These are phyloP conservation scores for Pseudomyrmex flavicornis DNA, from an alignment of 1,140 invertebrate species.

Conservation along the genomic window DNA sequence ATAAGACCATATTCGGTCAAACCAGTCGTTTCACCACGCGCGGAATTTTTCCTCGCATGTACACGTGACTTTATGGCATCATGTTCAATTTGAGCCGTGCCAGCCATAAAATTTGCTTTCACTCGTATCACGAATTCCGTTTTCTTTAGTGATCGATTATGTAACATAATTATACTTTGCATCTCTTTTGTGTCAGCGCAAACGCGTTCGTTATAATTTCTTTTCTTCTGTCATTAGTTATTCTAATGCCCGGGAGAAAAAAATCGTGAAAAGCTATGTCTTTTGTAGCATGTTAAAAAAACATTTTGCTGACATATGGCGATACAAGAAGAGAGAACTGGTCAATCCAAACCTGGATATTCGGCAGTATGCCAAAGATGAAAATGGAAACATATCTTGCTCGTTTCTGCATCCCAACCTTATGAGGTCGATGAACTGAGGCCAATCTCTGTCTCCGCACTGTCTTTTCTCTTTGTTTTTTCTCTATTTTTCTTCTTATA, in stretches of 20 bases:
- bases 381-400: slow-evolving; percentile 84
- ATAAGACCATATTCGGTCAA: slow-evolving; percentile 70
- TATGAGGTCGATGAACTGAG: slow-evolving; percentile 73
- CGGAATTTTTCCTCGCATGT: slow-evolving; percentile 56
- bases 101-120: slow-evolving; percentile 51
- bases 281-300: neutral
- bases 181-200: neutral
- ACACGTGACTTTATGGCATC: slow-evolving; percentile 49
- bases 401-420: slow-evolving; percentile 68
- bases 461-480: slow-evolving; percentile 22
- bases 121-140: slow-evolving; percentile 27
- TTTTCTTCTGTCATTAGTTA: neutral
- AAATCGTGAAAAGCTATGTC: neutral
- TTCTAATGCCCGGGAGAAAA: neutral
- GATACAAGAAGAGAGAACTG: slow-evolving; percentile 48
- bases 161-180: neutral
- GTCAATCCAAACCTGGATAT: slow-evolving; percentile 62
- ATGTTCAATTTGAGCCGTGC: slow-evolving; percentile 59
- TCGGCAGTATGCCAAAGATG: slow-evolving; percentile 81
- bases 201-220: neutral
- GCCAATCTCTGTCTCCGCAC: slow-evolving; percentile 60
- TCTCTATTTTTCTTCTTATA: slow-evolving; percentile 11
- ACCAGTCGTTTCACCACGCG: slow-evolving; percentile 71
- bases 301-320: slow-evolving; percentile 56
- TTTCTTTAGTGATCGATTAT: neutral